Evolutionary conservation across 2,888 invertebrate genomes (phyloP).

Genomic region (Didymodactylos carnosus): DNA sequence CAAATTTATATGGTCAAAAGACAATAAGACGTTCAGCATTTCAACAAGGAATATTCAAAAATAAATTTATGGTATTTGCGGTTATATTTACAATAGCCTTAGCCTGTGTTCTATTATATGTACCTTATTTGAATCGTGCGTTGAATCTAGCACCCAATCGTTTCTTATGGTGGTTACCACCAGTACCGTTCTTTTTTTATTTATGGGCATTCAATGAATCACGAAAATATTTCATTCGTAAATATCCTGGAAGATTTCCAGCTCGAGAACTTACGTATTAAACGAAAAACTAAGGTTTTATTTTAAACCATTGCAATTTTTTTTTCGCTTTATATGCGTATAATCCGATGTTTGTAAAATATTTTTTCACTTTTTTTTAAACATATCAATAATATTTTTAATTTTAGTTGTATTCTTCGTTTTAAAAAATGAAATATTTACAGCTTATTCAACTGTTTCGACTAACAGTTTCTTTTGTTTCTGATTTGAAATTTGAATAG

Average conservation of each 20-base stretch:
- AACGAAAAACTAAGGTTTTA: no score
- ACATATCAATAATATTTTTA: no score
- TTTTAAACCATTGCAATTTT: no score
- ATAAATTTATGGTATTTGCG: slow-evolving; percentile 1
- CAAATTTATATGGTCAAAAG: slow-evolving; percentile 5
- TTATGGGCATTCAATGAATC: slow-evolving; percentile 4
- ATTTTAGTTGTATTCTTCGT: no score
- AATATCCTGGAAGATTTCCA: background rate
- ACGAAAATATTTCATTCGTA: slow-evolving; percentile 1
- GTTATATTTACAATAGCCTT: background rate
- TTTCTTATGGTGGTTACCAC: slow-evolving; percentile 11
- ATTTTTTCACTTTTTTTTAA: no score
- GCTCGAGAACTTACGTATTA: background rate
- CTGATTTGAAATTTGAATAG: no score
- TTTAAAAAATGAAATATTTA: no score
- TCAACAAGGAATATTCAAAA: slow-evolving; percentile 7
- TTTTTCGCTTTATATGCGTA: no score
- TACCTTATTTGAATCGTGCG: slow-evolving; percentile 1
- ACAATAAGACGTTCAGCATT: slow-evolving; percentile 5
- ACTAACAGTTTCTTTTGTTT: no score
- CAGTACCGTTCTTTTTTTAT: slow-evolving; percentile 8
- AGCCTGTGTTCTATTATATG: slow-evolving; percentile 5
- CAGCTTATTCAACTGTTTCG: no score
- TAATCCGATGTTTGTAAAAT: no score
- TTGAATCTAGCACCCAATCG: slow-evolving; percentile 4